These are phyloP conservation scores for Crotalus horridus DNA, from an alignment of 2,113 vertebrate genomes.

Conservation along the genomic window DNA sequence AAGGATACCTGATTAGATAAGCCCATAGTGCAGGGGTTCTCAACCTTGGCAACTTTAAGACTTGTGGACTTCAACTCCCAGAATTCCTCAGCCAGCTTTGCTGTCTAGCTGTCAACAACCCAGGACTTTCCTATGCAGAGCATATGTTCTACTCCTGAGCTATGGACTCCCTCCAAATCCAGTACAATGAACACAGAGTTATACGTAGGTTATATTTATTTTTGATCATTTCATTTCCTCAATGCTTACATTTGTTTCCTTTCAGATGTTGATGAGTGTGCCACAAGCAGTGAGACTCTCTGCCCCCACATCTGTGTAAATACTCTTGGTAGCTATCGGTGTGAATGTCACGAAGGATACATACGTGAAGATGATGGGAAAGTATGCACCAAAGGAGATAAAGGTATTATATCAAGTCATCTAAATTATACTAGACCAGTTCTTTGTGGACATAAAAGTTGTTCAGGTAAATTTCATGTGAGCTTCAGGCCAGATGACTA, in stretches of 20 bases:
- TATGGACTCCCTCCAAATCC: neutral
- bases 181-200: neutral
- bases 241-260: neutral
- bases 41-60: too few relatives aligned
- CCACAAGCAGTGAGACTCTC: slow-evolving; percentile 73
- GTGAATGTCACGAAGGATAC: slow-evolving; percentile 85
- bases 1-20: neutral
- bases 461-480: neutral
- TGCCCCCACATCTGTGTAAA: slow-evolving; percentile 92
- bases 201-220: neutral
- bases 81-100: too few relatives aligned
- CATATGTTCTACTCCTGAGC: neutral
- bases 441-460: rapidly evolving
- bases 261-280: slow-evolving; percentile 90
- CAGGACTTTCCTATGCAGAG: neutral
- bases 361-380: slow-evolving; percentile 82
- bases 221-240: neutral
- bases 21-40: too few relatives aligned
- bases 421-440: neutral
- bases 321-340: slow-evolving; percentile 88
- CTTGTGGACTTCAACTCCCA: too few relatives aligned
- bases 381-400: slow-evolving; percentile 85
- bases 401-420: slow-evolving; percentile 66
- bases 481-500: neutral
- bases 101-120: neutral